Base-by-base conservation (phyloP, 2,797 vertebrate genomes). In the Microchirus variegatus region DNA sequence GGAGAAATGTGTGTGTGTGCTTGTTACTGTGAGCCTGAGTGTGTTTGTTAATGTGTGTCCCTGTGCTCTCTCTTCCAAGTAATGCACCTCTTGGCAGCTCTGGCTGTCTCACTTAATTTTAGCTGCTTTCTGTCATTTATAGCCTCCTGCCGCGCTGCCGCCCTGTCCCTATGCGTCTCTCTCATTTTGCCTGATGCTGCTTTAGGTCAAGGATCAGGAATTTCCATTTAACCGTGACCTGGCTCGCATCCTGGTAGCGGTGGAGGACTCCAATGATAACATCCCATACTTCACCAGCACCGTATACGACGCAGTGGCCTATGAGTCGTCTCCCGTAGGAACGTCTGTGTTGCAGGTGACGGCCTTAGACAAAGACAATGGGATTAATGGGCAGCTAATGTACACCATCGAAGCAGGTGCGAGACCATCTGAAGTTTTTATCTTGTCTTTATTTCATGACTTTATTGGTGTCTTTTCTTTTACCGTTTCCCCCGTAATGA, bases 141-240 rank as follows among this genome's bases (percentile, higher is more conserved):
- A 26, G 14, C 58, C 48, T 51, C 16, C 36, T 16, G 13, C 59
- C 48, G 67, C 46, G 31, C 54, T 48, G 45, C 55, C 47, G 5
- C 14, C 40, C 41, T 49, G 55, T 79, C 61, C 31, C 65, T 73
- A 78, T 75, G 77, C 56, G 63, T 64, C 53, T 77, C 53, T 77
- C 56, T 78, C 51, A 22, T 69, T 74, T 78, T 22, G 14, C 18
- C 40, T 51, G 36, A 19, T 64, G 16, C 55, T 59, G 37, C 70
- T 68, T 9, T 70, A 99, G 98, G 97, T 99, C 14, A 96, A 98
- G 70, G 98, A 99, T 86, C 97, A 99, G 58, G 96, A 99, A 81
- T 96, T 98, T 67, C 96, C 97, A 12, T 97, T 98, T 46, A 95
- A 97, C 82, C 95, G 97, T 52, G 97, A 96, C 92, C 94, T 96